phyloP scores from a whole-genome alignment of 2,888 invertebrate genomes.

The Cryptus armator region DNA sequence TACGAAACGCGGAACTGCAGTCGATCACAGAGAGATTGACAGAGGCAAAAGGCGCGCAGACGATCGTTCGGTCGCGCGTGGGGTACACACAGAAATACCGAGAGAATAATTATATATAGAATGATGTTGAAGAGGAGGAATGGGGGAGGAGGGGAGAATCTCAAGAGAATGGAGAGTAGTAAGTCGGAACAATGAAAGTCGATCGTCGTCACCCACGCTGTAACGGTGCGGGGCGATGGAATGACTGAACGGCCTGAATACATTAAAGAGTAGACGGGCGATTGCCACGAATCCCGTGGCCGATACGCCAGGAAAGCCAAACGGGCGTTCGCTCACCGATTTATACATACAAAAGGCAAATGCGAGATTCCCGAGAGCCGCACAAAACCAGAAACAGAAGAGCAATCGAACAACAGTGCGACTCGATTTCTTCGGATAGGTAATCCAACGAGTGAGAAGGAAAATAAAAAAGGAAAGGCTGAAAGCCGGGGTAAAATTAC shows the following conservation, averaged over 20 bases:
- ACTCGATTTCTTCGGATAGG: slow-evolving; percentile 57
- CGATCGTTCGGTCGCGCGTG: slow-evolving; percentile 7
- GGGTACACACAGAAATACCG: slow-evolving; percentile 30
- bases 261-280: slow-evolving; percentile 57
- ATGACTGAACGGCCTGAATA: slow-evolving; percentile 70
- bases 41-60: slow-evolving; percentile 63
- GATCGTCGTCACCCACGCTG: slow-evolving; percentile 70
- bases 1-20: slow-evolving; percentile 38
- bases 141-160: slow-evolving; percentile 22
- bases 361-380: slow-evolving; percentile 39
- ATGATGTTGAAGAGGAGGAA: slow-evolving; percentile 18
- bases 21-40: slow-evolving; percentile 44
- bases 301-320: slow-evolving; percentile 32
- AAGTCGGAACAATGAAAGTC: slow-evolving; percentile 70
- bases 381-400: slow-evolving; percentile 37
- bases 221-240: slow-evolving; percentile 41
- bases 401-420: slow-evolving; percentile 52
- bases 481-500: slow-evolving; percentile 64
- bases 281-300: slow-evolving; percentile 47
- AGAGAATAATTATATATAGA: slow-evolving; percentile 63
- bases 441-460: slow-evolving; percentile 48
- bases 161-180: slow-evolving; percentile 49
- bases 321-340: slow-evolving; percentile 11
- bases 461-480: not conserved
- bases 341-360: slow-evolving; percentile 5